Evolutionary conservation across 2,797 vertebrate species (phyloP).

Genomic region (Myotis myotis): DNA sequence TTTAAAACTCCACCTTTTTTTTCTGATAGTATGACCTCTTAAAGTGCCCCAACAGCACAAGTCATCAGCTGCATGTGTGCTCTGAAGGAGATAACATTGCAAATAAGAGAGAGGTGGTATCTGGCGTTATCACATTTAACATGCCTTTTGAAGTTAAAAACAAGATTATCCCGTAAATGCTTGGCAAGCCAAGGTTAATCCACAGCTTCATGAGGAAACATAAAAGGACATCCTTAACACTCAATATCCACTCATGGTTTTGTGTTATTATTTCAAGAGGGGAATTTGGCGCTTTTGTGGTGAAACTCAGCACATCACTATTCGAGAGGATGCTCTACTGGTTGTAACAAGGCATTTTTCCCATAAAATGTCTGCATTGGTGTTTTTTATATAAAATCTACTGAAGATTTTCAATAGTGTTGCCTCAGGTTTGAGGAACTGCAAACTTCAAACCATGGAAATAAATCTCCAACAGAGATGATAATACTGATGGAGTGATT

Average conservation of each 20-base stretch:
- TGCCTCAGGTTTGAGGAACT: slow-evolving; percentile 70
- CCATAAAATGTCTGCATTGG: slow-evolving; percentile 69
- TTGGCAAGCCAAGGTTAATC: slow-evolving; percentile 57
- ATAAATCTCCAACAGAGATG: slow-evolving; percentile 64
- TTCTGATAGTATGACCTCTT: slow-evolving; percentile 33
- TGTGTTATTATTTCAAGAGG: slow-evolving; percentile 35
- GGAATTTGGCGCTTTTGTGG: slow-evolving; percentile 71
- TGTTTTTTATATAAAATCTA: slow-evolving; percentile 72
- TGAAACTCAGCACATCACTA: slow-evolving; percentile 68
- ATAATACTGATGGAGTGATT: slow-evolving; percentile 5
- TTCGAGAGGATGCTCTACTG: slow-evolving; percentile 66
- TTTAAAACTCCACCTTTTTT: neutral
- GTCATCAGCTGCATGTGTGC: neutral
- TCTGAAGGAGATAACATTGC: slow-evolving; percentile 60
- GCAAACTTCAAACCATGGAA: slow-evolving; percentile 69
- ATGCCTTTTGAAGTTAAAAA: slow-evolving; percentile 62
- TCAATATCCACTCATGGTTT: neutral
- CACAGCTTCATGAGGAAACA: slow-evolving; percentile 45
- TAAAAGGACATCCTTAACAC: slow-evolving; percentile 32
- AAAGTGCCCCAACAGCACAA: neutral
- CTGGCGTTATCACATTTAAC: slow-evolving; percentile 55
- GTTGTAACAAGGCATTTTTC: slow-evolving; percentile 69
- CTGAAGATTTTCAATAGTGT: slow-evolving; percentile 48
- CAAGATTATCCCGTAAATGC: slow-evolving; percentile 61
- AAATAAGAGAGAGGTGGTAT: slow-evolving; percentile 48